These are phyloP conservation scores for Dendroctonus ponderosae DNA, from an alignment of 1,140 invertebrate species.

Conservation along the genomic window DNA sequence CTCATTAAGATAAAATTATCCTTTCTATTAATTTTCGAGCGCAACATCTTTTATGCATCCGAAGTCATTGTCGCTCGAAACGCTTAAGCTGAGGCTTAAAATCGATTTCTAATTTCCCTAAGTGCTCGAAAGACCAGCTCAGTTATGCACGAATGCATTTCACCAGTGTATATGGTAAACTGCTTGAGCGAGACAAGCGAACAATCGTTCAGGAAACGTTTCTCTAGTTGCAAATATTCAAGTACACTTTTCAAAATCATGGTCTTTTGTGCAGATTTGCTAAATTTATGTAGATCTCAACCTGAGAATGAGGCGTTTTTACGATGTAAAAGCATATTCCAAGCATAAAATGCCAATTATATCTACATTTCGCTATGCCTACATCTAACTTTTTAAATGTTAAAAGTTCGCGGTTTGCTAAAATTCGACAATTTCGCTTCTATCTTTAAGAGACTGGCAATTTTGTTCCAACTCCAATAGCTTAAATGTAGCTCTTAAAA, in stretches of 20 bases:
- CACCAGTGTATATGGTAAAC: slow-evolving; percentile 8
- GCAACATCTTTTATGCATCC: too few relatives aligned
- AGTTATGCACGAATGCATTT: slow-evolving; percentile 7
- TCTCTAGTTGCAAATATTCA: neutral
- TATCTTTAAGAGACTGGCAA: too few relatives aligned
- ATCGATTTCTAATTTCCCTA: slow-evolving; percentile 15
- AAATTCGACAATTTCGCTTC: too few relatives aligned
- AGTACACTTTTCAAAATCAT: neutral
- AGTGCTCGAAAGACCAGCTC: slow-evolving; percentile 13
- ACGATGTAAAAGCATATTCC: neutral
- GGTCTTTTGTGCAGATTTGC: neutral
- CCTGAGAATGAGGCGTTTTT: neutral
- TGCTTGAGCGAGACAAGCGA: neutral
- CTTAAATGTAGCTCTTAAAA: too few relatives aligned
- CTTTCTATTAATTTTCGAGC: too few relatives aligned
- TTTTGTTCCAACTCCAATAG: too few relatives aligned
- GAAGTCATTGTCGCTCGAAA: too few relatives aligned
- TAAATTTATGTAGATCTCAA: neutral
- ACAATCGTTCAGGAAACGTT: neutral
- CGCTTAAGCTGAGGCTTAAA: neutral
- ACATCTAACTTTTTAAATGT: too few relatives aligned
- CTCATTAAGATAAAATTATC: too few relatives aligned
- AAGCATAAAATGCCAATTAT: neutral
- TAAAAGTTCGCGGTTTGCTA: too few relatives aligned
- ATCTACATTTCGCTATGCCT: too few relatives aligned